Conservation (phyloP, 2,113 vertebrate genomes). For the Eolophus roseicapilla region DNA sequence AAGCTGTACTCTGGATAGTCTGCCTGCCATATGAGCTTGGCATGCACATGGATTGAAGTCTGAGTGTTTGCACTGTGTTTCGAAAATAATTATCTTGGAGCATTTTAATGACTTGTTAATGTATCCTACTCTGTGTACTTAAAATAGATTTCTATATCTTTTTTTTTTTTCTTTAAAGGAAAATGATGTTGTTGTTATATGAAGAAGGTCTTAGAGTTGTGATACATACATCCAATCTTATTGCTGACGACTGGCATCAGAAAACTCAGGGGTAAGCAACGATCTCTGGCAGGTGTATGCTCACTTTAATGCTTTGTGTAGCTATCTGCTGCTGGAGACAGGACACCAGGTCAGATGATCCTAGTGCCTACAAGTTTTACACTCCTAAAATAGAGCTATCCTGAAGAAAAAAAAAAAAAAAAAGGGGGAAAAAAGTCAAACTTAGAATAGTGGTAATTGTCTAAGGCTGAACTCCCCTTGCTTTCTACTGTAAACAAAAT, state of each 20-base stretch:
- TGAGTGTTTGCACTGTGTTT: background rate
- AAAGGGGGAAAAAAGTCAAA: background rate
- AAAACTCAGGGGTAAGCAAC: slow-evolving; percentile 92
- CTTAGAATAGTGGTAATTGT: background rate
- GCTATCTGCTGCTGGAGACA: background rate
- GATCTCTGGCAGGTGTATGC: background rate
- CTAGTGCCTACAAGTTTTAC: background rate
- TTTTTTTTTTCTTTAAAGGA: slow-evolving; percentile 73
- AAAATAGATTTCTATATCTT: background rate
- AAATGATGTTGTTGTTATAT: slow-evolving; percentile 96
- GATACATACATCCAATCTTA: slow-evolving; percentile 94
- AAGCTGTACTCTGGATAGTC: background rate
- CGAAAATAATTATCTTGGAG: background rate
- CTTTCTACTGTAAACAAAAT: background rate
- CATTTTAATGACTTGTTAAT: background rate
- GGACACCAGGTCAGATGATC: background rate
- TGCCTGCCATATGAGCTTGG: background rate
- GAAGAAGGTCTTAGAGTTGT: slow-evolving; percentile 95
- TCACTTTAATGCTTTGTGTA: background rate
- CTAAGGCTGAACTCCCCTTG: background rate
- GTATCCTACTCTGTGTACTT: background rate
- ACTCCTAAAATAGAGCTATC: background rate
- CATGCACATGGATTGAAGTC: background rate
- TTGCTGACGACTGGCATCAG: slow-evolving; percentile 95
- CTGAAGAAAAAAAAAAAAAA: background rate